Evolutionary conservation across 2,888 invertebrate genomes (phyloP).

Genomic region (Drosophila diplacantha): DNA sequence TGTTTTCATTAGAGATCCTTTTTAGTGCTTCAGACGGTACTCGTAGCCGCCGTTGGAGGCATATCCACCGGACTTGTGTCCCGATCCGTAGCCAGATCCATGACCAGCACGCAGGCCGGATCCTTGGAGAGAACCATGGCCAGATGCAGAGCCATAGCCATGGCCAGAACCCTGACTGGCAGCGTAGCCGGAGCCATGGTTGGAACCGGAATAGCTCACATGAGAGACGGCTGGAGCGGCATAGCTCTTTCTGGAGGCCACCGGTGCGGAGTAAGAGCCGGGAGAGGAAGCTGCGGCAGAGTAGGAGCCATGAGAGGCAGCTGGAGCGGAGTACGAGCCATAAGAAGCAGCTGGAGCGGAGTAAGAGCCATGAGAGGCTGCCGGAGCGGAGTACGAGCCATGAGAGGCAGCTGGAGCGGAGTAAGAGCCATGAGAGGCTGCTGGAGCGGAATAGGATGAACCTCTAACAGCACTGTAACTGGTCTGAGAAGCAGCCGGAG

Average conservation of each 20-base stretch:
- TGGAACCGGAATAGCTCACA: constrained; percentile 30
- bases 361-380: constrained; percentile 2
- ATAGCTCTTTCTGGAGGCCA: constrained; percentile 18
- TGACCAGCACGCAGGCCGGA: constrained; percentile 14
- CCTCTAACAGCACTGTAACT: constrained; percentile 30
- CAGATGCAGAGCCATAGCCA: constrained; percentile 21
- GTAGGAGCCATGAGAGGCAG: constrained; percentile 2
- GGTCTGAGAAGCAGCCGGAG: constrained; percentile 24
- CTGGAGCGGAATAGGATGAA: constrained; percentile 1
- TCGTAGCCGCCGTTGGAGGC: constrained; percentile 66
- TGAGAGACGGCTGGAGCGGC: constrained; percentile 45
- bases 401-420: constrained; percentile 21
- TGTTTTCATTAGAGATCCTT: constrained; percentile 24
- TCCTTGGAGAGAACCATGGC: constrained; percentile 11
- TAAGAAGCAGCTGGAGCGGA: constrained; percentile 19
- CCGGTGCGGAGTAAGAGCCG: constrained; percentile 18
- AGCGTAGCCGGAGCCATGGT: constrained; percentile 13
- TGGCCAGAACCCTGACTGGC: background rate
- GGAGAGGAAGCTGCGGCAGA: constrained; percentile 4
- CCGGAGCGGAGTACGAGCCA: constrained; percentile 8
- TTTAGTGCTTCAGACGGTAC: constrained; percentile 53
- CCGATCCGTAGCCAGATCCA: constrained; percentile 2
- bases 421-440: no score
- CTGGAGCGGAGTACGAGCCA: constrained; percentile 8
- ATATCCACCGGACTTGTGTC: constrained; percentile 45